phyloP scores from a whole-genome alignment of 2,888 invertebrate species.

The Agonopterix arenella region DNA sequence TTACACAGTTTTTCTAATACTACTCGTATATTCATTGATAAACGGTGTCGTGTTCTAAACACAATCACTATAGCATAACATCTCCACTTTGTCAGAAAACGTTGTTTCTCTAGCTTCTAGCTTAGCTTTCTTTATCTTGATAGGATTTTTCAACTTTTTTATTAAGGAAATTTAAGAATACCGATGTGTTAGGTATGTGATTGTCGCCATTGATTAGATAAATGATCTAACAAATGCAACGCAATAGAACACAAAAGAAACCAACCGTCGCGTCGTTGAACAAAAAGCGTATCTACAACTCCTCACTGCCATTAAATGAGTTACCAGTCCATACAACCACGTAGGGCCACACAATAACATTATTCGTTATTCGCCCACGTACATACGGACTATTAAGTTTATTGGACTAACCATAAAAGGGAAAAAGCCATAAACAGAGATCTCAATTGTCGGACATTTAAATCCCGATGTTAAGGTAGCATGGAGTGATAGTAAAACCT shows the following conservation, averaged over 20 bases:
- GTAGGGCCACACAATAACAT: slow-evolving; percentile 20
- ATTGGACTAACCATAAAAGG: slow-evolving; percentile 10
- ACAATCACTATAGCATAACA: too few species aligned
- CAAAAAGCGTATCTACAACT: too few species aligned
- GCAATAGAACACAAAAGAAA: too few species aligned
- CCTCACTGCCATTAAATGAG: slow-evolving; percentile 13
- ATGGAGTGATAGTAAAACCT: slow-evolving; percentile 2
- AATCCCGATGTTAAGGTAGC: slow-evolving; percentile 6
- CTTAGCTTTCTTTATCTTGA: too few species aligned
- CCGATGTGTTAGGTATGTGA: too few species aligned
- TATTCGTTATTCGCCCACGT: slow-evolving; percentile 20
- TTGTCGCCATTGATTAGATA: too few species aligned
- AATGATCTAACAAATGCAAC: too few species aligned
- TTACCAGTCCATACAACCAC: slow-evolving; percentile 21
- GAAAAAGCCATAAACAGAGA: slow-evolving; percentile 4
- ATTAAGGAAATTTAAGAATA: too few species aligned
- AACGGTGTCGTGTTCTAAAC: neutral
- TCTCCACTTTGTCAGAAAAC: too few species aligned
- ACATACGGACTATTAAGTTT: slow-evolving; percentile 16
- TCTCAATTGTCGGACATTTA: slow-evolving; percentile 1
- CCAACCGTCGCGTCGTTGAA: neutral
- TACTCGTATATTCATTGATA: neutral
- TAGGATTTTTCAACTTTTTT: too few species aligned
- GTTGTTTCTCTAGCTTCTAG: too few species aligned
- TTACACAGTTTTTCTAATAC: slow-evolving; percentile 11